phyloP scores from a whole-genome alignment of 2,888 invertebrate species.

The Hymenopus coronatus region DNA sequence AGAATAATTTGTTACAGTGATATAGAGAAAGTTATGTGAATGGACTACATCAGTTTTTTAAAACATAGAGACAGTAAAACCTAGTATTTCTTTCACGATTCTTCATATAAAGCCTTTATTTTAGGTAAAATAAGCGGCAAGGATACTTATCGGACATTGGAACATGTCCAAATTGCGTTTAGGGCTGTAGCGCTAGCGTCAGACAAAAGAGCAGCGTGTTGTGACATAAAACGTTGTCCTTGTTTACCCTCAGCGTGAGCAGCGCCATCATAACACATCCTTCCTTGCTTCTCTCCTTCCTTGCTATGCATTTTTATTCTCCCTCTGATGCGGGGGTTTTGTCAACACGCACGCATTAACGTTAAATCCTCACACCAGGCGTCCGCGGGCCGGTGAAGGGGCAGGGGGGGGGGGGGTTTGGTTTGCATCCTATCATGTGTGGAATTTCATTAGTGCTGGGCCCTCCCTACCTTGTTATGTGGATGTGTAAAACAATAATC shows the following conservation, averaged over 20 bases:
- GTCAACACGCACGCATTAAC: conserved; percentile 12
- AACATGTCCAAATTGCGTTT: not conserved
- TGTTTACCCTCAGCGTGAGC: not conserved
- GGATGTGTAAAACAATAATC: conserved; percentile 19
- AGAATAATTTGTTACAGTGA: no score
- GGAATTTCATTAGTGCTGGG: conserved; percentile 14
- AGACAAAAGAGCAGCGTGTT: not conserved
- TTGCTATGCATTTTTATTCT: not conserved
- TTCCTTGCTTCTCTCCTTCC: not conserved
- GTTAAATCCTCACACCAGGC: conserved; percentile 13
- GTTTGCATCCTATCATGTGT: conserved; percentile 18
- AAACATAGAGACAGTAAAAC: no score
- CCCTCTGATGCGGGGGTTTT: not conserved
- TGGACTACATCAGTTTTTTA: no score
- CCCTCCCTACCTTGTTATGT: conserved; percentile 14
- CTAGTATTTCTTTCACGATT: no score
- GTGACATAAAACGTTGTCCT: not conserved
- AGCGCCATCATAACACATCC: not conserved
- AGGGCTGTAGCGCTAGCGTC: not conserved
- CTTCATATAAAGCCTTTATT: no score
- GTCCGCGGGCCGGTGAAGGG: no score
- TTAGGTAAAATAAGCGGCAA: no score
- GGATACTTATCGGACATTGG: no score
- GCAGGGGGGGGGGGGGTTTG: not conserved
- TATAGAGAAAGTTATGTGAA: no score